Evolutionary conservation across 1,140 invertebrate genomes (phyloP), one percentile per base, ranked within the genome.

Genomic region (Batillaria attramentaria): DNA sequence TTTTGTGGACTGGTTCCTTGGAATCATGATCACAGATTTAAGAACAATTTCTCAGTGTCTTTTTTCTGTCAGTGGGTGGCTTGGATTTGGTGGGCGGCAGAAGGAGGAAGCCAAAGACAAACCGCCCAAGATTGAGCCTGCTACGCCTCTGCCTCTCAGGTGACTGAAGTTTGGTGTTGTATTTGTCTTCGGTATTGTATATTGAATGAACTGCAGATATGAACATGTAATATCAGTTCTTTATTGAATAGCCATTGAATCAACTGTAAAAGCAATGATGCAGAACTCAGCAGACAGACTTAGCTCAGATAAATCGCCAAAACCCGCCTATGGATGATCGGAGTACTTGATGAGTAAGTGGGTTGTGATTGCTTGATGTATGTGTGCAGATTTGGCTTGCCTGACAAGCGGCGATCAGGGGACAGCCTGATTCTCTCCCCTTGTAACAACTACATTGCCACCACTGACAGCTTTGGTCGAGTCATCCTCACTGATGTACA

Each of bases 401-500:
- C 94, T 83, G 97, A 99, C 91, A 88, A 94, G 39, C 93, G 94
- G 70, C 91, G 97, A 65, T 93, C 94, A 83, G 97, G 96, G 1
- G 92, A 94, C 4, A 92, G 89, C 3, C 93, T 98, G 13, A 91
- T 93, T 41, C 89, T 96, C 62, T 97, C 96, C 31, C 97, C 96
- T 0, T 94, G 95, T 87, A 94, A 94, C 60, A 93, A 94, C 31
- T 92, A 98, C 4, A 95, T 95, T 6, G 95, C 95, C 1, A 92
- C 97, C 24, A 94, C 95, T 1, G 98, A 99, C 91, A 94, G 93
- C 83, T 94, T 97, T 86, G 97, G 97, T 28, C 92, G 97, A 84
- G 95, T 99, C 0, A 93, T 95, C 68, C 92, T 99, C 3, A 88
- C 99, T 24, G 97, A 99, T 91, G 94, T 95, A 35, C 93, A 92